Percentiles rank a stretch among this genome's conserved stretches.
Conservation (phyloP, 1,140 invertebrate genomes). For the Monomorium pharaonis region DNA sequence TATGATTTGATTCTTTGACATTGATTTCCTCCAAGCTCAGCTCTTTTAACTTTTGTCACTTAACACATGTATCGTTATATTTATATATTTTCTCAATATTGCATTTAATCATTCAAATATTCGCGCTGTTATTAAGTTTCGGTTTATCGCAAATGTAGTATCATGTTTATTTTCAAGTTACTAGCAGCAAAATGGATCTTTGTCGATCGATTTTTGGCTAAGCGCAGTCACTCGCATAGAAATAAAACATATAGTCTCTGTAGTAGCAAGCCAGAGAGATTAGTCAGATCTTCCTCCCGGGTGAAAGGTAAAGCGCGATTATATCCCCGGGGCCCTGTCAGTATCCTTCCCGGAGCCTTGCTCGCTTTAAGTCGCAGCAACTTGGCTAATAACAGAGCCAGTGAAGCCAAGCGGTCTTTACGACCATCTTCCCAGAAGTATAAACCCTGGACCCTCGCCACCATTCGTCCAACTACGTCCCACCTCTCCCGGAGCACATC, state of each 20-base stretch:
- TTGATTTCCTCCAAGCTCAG: not conserved
- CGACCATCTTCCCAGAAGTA: constrained; percentile 84
- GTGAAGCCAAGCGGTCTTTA: constrained; percentile 82
- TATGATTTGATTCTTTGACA: not conserved
- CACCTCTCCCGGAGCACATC: constrained; percentile 37
- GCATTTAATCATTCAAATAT: not conserved
- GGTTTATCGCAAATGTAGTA: not conserved
- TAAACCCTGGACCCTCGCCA: constrained; percentile 75
- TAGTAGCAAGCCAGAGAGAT: constrained; percentile 71
- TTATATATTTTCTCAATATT: not conserved
- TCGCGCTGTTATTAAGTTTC: not conserved
- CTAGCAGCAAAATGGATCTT: not conserved
- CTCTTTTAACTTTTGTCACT: not conserved
- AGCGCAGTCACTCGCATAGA: not conserved
- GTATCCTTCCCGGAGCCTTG: constrained; percentile 70
- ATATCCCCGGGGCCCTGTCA: constrained; percentile 76
- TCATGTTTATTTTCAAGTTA: not conserved
- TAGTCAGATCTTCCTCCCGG: constrained; percentile 78
- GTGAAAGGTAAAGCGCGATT: constrained; percentile 78
- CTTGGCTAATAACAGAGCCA: constrained; percentile 83
- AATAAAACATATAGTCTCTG: constrained; percentile 25
- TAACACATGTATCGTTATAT: not conserved
- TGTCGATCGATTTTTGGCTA: not conserved
- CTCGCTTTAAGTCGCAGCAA: constrained; percentile 77
- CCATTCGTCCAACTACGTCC: constrained; percentile 30